A percentile compares a stretch with the other conserved stretches of the same genome.
These are phyloP conservation scores for Hirtodrosophila alboralis DNA, from an alignment of 2,888 invertebrate genomes.

Conservation along the genomic window DNA sequence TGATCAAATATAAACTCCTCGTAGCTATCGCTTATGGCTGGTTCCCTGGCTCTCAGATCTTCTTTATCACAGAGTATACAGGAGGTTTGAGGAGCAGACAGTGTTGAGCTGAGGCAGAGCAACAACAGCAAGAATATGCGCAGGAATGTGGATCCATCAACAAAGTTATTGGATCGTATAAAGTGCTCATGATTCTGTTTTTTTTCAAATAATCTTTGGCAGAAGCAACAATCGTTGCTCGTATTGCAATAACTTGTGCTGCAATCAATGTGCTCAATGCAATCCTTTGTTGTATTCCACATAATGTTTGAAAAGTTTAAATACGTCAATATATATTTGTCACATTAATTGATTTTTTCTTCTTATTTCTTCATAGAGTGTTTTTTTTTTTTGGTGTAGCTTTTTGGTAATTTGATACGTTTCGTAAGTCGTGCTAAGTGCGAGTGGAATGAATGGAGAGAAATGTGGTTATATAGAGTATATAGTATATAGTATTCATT, in stretches of 20 bases:
- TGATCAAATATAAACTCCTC: slow-evolving; percentile 83
- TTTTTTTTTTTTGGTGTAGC: slow-evolving; percentile 8
- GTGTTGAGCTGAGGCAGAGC: slow-evolving; percentile 20
- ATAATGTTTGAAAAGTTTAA: slow-evolving; percentile 30
- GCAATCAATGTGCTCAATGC: slow-evolving; percentile 4
- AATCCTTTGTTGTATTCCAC: slow-evolving; percentile 20
- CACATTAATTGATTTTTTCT: slow-evolving; percentile 40
- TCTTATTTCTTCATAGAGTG: slow-evolving; percentile 4
- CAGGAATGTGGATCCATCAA: slow-evolving; percentile 28
- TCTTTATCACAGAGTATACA: slow-evolving; percentile 80
- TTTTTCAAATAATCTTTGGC: slow-evolving; percentile 24
- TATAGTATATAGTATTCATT: slow-evolving; percentile 17
- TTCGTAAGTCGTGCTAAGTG: slow-evolving; percentile 46
- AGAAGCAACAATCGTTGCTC: slow-evolving; percentile 29
- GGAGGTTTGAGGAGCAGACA: slow-evolving; percentile 75
- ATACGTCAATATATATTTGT: slow-evolving; percentile 21
- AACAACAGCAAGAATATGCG: slow-evolving; percentile 26
- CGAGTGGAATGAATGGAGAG: slow-evolving; percentile 22
- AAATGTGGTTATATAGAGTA: slow-evolving; percentile 52
- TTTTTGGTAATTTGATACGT: slow-evolving; percentile 57
- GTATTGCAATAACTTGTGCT: neutral
- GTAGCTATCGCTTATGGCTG: slow-evolving; percentile 57
- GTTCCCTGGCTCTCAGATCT: slow-evolving; percentile 64
- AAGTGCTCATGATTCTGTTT: neutral
- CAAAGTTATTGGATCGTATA: slow-evolving; percentile 2